Conservation (phyloP, 2,797 vertebrate species). For the Somateria mollissima region DNA sequence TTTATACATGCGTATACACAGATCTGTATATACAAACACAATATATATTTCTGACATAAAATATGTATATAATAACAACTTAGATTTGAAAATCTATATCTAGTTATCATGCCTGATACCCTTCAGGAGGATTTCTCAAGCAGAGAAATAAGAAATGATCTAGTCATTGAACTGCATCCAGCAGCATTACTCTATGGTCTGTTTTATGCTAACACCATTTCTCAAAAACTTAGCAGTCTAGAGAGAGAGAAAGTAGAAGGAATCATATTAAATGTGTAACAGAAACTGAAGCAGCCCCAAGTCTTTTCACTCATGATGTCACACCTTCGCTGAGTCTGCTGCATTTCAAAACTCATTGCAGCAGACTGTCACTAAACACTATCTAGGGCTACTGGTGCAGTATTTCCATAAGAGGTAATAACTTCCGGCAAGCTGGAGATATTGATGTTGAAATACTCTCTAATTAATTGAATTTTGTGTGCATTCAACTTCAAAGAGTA, state of each 20-base stretch:
- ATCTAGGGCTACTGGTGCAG: not conserved
- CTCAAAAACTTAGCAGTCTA: not conserved
- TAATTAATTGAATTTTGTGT: not conserved
- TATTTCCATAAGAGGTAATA: not conserved
- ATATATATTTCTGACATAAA: not conserved
- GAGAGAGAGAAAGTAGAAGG: not conserved
- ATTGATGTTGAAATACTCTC: not conserved
- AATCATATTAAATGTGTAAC: not conserved
- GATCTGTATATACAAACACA: not conserved
- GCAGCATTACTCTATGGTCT: not conserved
- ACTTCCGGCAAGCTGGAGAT: not conserved
- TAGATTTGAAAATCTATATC: not conserved
- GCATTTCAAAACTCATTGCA: not conserved
- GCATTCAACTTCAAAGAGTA: not conserved
- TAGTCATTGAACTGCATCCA: not conserved
- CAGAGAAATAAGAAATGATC: not conserved
- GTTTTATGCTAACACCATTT: not conserved
- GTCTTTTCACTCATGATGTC: not conserved
- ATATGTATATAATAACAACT: not conserved
- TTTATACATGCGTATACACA: not conserved
- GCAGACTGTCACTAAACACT: not conserved
- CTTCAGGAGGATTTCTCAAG: not conserved
- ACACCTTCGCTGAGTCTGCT: not conserved
- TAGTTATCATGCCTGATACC: not conserved
- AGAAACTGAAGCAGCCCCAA: not conserved